Conservation (phyloP, 2,113 vertebrate species). For the Sceloporus tristichus region DNA sequence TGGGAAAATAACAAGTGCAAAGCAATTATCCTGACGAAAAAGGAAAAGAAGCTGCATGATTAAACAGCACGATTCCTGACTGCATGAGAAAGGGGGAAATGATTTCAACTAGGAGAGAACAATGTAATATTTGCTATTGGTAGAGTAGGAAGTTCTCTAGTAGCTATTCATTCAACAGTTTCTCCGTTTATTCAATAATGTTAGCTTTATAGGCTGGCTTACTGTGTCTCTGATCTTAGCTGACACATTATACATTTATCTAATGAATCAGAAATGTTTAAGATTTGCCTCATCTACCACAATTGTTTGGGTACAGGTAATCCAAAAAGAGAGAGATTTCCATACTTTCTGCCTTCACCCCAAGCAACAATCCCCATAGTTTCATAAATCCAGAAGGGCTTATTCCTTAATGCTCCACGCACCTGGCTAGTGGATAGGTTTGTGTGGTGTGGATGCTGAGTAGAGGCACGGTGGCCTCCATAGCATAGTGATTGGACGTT, state of each 20-base stretch:
- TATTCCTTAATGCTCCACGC: not conserved
- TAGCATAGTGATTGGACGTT: slow-evolving; percentile 38
- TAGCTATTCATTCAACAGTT: not conserved
- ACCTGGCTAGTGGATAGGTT: rapidly evolving
- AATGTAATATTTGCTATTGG: not conserved
- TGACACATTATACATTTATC: not conserved
- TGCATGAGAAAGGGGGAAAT: not conserved
- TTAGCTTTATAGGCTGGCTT: not conserved
- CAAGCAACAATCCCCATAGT: not conserved
- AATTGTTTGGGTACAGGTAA: not conserved
- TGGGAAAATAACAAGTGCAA: not conserved
- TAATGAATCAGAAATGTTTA: slow-evolving; percentile 5
- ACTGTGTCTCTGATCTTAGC: not conserved
- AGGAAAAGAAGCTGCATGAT: not conserved
- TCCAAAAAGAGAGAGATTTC: not conserved
- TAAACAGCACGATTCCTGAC: not conserved
- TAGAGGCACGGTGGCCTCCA: not conserved
- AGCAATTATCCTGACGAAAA: not conserved
- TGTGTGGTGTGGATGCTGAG: rapidly evolving
- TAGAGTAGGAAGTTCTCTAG: not conserved
- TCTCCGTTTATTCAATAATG: not conserved
- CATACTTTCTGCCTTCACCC: not conserved
- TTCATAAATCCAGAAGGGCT: not conserved
- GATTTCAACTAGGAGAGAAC: not conserved
- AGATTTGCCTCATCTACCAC: not conserved